Conservation (phyloP, 92 coral and sea anemone species). For the Isaurus tuberculatus region DNA sequence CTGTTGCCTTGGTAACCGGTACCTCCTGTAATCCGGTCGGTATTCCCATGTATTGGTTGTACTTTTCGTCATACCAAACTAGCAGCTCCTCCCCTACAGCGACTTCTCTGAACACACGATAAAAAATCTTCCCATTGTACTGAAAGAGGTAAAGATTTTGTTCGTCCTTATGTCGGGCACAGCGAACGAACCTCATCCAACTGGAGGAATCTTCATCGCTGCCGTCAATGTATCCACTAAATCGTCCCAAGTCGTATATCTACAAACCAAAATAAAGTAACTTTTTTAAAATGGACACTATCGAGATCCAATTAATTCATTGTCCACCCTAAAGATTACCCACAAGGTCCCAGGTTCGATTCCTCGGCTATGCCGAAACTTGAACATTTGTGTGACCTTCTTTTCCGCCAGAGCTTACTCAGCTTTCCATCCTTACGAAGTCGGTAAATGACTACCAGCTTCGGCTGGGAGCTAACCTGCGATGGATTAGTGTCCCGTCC, state of each 20-base stretch:
- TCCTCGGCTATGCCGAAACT: too few species aligned
- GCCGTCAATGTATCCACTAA: constrained; percentile 79
- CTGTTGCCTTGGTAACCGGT: constrained; percentile 13
- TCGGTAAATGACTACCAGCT: too few species aligned
- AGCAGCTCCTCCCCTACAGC: constrained; percentile 85
- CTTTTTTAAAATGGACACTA: too few species aligned
- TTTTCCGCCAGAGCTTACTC: too few species aligned
- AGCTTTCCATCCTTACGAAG: too few species aligned
- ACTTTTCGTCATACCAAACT: constrained; percentile 95
- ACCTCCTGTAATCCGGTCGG: constrained; percentile 71
- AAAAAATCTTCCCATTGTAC: constrained; percentile 80
- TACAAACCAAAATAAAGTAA: constrained; percentile 13
- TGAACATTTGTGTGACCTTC: too few species aligned
- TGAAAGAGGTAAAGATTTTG: constrained; percentile 94
- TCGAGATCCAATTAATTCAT: too few species aligned
- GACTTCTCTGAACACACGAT: constrained; percentile 92
- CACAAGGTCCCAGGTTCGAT: too few species aligned
- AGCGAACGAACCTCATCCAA: constrained; percentile 98
- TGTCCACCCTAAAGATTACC: too few species aligned
- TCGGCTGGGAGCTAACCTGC: too few species aligned
- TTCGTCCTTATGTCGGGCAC: constrained; percentile 90
- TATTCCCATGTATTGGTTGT: constrained; percentile 89
- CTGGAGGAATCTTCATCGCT: constrained; percentile 86
- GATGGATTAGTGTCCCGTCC: too few species aligned
- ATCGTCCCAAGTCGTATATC: constrained; percentile 80